Evolutionary conservation across 2,888 invertebrate genomes (phyloP).

Genomic region (Drosophila neonasuta): DNA sequence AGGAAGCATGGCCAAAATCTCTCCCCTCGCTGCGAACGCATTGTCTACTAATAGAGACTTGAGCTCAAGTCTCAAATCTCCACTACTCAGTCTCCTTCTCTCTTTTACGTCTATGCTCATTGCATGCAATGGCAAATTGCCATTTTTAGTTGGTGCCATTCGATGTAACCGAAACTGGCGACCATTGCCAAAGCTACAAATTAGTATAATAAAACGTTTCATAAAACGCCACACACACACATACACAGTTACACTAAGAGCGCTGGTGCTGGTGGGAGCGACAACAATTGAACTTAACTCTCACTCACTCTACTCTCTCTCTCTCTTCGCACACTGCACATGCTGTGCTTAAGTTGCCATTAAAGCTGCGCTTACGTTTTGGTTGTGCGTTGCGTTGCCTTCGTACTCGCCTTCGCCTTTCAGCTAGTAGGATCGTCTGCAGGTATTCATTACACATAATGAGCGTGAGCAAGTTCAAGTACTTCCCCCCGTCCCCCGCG

Average conservation of each 20-base stretch:
- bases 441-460: constrained; percentile 63
- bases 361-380: constrained; percentile 41
- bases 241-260: constrained; percentile 23
- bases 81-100: background rate
- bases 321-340: constrained; percentile 6
- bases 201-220: constrained; percentile 82
- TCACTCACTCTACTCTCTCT: background rate
- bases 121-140: constrained; percentile 78
- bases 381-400: constrained; percentile 17
- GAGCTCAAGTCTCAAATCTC: constrained; percentile 35
- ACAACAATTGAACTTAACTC: constrained; percentile 19
- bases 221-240: constrained; percentile 72
- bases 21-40: constrained; percentile 41
- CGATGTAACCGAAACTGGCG: constrained; percentile 74
- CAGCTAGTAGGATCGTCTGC: constrained; percentile 6
- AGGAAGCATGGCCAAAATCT: constrained; percentile 39
- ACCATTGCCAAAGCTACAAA: constrained; percentile 79
- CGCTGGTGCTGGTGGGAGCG: constrained; percentile 2
- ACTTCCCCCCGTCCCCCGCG: constrained; percentile 10
- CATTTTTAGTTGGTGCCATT: constrained; percentile 77
- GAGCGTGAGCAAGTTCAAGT: constrained; percentile 55
- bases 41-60: constrained; percentile 78
- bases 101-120: constrained; percentile 34
- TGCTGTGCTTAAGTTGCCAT: constrained; percentile 41
- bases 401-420: constrained; percentile 28